Evolutionary conservation across 2,113 vertebrate genomes (phyloP).

Genomic region (Aix galericulata): DNA sequence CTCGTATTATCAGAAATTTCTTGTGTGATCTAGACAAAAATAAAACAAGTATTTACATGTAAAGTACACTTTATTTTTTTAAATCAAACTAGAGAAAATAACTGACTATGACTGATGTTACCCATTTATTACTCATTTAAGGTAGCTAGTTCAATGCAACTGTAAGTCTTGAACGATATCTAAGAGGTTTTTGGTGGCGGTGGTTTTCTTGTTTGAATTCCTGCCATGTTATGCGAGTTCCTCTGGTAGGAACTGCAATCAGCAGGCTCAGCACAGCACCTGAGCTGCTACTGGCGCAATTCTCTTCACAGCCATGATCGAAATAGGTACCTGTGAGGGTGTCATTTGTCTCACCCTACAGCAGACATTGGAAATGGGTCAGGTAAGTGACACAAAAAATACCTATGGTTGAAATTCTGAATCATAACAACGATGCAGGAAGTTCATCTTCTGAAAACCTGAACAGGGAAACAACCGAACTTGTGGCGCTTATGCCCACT

Average conservation of each 20-base stretch:
- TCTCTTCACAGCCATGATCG: neutral
- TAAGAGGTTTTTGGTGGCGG: neutral
- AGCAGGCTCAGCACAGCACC: neutral
- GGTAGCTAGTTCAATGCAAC: neutral
- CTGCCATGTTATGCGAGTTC: neutral
- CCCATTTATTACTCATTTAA: neutral
- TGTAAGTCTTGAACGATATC: neutral
- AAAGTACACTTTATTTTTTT: neutral
- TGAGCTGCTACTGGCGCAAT: neutral
- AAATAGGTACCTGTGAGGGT: neutral
- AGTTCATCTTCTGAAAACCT: neutral
- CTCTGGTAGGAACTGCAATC: neutral
- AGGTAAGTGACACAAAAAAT: neutral
- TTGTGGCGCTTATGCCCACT: neutral
- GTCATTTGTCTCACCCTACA: neutral
- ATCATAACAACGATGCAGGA: neutral
- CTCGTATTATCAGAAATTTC: constrained; percentile 98
- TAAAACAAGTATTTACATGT: constrained; percentile 14
- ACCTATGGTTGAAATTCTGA: neutral
- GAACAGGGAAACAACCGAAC: neutral
- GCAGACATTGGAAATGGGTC: neutral
- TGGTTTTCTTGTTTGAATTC: neutral
- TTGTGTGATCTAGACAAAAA: constrained; percentile 89
- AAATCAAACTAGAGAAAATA: neutral
- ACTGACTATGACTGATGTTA: neutral